Evolutionary conservation across 2,888 invertebrate species (phyloP).

Genomic region (Aradus depressus): DNA sequence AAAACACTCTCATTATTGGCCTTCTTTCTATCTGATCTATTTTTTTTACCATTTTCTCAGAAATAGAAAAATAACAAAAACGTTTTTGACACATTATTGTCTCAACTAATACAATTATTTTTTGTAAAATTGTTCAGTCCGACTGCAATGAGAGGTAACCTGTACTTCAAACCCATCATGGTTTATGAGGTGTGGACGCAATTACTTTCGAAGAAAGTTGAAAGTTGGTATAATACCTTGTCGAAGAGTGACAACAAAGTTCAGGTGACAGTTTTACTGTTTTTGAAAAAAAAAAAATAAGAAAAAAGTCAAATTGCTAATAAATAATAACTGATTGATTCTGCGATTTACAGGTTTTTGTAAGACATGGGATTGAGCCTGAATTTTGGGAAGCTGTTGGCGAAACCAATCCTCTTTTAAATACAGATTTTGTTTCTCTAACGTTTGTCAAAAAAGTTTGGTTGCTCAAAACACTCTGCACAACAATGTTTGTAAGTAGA

Average conservation of each 20-base stretch:
- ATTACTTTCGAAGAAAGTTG: slow-evolving; percentile 39
- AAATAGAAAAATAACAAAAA: no score
- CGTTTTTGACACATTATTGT: no score
- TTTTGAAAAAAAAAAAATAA: no score
- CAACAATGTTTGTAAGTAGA: slow-evolving; percentile 33
- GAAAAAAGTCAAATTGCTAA: neutral
- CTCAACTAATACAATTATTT: no score
- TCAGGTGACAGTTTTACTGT: slow-evolving; percentile 33
- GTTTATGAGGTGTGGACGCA: slow-evolving; percentile 46
- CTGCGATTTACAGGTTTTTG: slow-evolving; percentile 37
- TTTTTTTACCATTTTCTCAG: no score
- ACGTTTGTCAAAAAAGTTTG: slow-evolving; percentile 43
- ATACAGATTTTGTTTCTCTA: slow-evolving; percentile 42
- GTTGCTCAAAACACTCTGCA: slow-evolving; percentile 46
- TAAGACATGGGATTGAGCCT: slow-evolving; percentile 43
- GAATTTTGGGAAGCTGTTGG: slow-evolving; percentile 44
- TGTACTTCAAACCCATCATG: slow-evolving; percentile 43
- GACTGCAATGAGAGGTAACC: slow-evolving; percentile 35
- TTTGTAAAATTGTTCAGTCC: slow-evolving; percentile 34
- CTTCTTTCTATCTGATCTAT: no score
- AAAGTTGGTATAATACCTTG: slow-evolving; percentile 43
- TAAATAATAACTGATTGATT: neutral
- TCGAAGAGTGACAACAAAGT: slow-evolving; percentile 36
- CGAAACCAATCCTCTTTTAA: slow-evolving; percentile 39
- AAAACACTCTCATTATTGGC: no score